These are phyloP conservation scores for Kryptolebias marmoratus DNA, from an alignment of 2,113 vertebrate species.

Conservation along the genomic window DNA sequence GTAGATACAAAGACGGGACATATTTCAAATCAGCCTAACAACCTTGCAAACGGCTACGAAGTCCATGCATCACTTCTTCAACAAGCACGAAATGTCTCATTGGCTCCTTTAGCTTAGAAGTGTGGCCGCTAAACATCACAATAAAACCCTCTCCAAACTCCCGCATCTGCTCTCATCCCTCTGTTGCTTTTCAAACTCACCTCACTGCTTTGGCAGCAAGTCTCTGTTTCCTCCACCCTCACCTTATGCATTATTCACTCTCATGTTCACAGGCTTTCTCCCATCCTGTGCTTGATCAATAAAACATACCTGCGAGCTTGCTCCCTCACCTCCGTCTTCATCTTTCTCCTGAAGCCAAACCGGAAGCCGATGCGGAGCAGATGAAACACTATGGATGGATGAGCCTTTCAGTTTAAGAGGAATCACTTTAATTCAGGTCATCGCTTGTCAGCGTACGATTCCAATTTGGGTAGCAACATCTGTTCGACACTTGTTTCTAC, in stretches of 20 bases:
- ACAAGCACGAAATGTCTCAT: background rate
- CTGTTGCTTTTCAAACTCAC: constrained; percentile 31
- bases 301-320: constrained; percentile 73
- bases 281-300: constrained; percentile 73
- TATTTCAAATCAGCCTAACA: background rate
- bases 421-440: constrained; percentile 39
- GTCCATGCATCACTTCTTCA: constrained; percentile 9
- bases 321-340: constrained; percentile 56
- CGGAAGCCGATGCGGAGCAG: constrained; percentile 34
- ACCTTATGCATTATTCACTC: constrained; percentile 73
- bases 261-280: constrained; percentile 63
- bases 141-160: constrained; percentile 20
- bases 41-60: constrained; percentile 3
- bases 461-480: constrained; percentile 28
- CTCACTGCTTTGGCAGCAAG: constrained; percentile 38
- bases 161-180: constrained; percentile 6
- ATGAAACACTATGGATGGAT: constrained; percentile 57
- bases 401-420: constrained; percentile 32
- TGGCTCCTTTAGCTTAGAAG: constrained; percentile 16
- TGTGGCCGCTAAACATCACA: constrained; percentile 3
- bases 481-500: constrained; percentile 1
- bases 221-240: constrained; percentile 42
- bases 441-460: constrained; percentile 14
- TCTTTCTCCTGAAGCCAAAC: constrained; percentile 38
- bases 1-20: background rate